Evolutionary conservation across 2,113 vertebrate genomes (phyloP), one percentile per base, ranked within the genome.

Genomic region (Miniopterus natalensis): DNA sequence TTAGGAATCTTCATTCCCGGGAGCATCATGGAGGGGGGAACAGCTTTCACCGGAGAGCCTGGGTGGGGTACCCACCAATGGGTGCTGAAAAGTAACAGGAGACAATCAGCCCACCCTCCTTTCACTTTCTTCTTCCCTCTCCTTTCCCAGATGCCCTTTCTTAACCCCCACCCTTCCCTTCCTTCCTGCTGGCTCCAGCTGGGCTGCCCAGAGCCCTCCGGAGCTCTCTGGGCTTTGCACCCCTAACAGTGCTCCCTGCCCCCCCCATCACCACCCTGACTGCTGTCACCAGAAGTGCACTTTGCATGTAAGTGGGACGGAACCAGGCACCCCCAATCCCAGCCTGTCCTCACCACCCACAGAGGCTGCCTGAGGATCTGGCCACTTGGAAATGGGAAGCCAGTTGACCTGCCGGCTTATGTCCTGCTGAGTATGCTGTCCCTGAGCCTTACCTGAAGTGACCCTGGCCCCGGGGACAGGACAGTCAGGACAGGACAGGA

Each of bases 401-500:
- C 73, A 63, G 75, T 29, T 63, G 80, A 94, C 95, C 65, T 55
- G 23, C 47, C 18, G 29, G 53, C 71, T 57, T 73, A 61, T 47
- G 86, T 90, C 66, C 83, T 45, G 61, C 55, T 73, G n/a, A 36
- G 23, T 8, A 29, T 25, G 29, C 88, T 71, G 66, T 61, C 61
- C 74, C 68, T 55, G 70, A 63, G 89, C 65, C 75, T 97, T 68
- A 97, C 94, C 96, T 31, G 5, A 42, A 88, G 77, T 96, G 97
- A 97, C 92, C 94, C 90, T 66, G 53, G 63, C 77, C 42, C 57
- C 1, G 2, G 70, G 94, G 84, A 95, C 71, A 66, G 90, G 84
- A 75, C 95, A 73, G 92, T 25, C 95, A 29, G 74, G 84, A 91
- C 66, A 29, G 74, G 84, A 91, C 66, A 77, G n/a, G 57, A 45